These are phyloP conservation scores for Saccopteryx leptura DNA, from an alignment of 2,113 vertebrate genomes.

Conservation along the genomic window DNA sequence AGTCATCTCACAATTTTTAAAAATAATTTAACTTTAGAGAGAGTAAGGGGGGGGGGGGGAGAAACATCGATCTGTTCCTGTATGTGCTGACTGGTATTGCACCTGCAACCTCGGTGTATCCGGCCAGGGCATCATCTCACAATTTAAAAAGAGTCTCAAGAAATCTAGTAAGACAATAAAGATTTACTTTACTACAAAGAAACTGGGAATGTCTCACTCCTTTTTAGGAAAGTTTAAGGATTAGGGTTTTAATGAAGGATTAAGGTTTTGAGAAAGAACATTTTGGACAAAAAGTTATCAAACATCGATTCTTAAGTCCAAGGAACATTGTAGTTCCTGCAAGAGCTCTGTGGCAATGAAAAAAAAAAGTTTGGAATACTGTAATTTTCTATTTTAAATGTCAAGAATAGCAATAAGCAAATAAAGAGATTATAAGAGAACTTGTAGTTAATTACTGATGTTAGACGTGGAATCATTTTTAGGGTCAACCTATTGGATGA, in stretches of 20 bases:
- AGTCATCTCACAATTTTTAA: neutral
- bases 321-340: neutral
- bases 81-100: no score
- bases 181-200: neutral
- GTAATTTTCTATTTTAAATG: slow-evolving; percentile 3
- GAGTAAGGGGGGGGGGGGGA: no score
- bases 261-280: slow-evolving; percentile 29
- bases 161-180: slow-evolving; percentile 4
- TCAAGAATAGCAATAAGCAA: slow-evolving; percentile 51
- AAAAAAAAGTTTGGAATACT: neutral
- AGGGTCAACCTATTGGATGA: neutral
- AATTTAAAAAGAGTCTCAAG: slow-evolving; percentile 38
- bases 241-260: neutral
- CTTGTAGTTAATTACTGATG: neutral
- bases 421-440: neutral
- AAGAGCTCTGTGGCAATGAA: neutral
- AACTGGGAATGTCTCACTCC: neutral
- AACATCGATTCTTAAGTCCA: neutral
- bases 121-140: neutral
- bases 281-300: slow-evolving; percentile 5
- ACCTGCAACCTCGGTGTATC: no score
- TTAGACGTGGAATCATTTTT: neutral
- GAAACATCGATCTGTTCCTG: no score
- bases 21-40: no score
- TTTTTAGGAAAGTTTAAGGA: slow-evolving; percentile 24